Base-by-base conservation (phyloP, 2,888 invertebrate genomes). In the Cephus sareptanus region DNA sequence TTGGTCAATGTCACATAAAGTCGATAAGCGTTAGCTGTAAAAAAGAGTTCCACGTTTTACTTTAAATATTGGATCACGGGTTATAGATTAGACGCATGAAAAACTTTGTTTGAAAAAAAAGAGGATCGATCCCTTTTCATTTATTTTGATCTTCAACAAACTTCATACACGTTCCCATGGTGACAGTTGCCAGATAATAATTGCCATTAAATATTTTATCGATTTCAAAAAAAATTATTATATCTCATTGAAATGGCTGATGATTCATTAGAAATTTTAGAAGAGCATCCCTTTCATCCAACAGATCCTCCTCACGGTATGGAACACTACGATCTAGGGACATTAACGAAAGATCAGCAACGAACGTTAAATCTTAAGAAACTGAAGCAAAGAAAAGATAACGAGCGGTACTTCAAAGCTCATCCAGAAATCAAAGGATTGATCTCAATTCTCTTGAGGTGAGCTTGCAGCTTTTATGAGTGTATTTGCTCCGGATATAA, bases 341-440 rank as follows among this genome's bases (percentile, higher is more conserved):
- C 82, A 34, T 79, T 88, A 34, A 78, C 73, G 56, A 81, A 74
- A 68, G 34, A 79, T 69, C 88, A 87, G 75, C 85, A 84, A 34
- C 76, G 40, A 11, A 68, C n/a, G 15, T 79, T 88, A n/a, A 86
- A 86, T 75, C 34, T 74, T 40, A 80, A 82, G 73, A 88, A 85
- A 79, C 75, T 78, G 71, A 76, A 23, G 12, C 82, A 78, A 30
- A 81, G 83, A 76, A 80, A 74, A 11, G 83, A 85, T 34, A 88
- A 86, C 73, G 86, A 88, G 76, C 81, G 83, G 35, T 88, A 88
- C 79, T 76, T 88, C n/a, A 79, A 79, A 12, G 76, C 76, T 13
- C 88, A 88, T 83, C 87, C 89, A 35, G 88, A 88, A 81, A 79
- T 88, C 75, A 83, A 80, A 77, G 86, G 83, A 56, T 79, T 88